Base-by-base conservation (phyloP, 2,888 invertebrate genomes). In the Spilosoma lubricipeda region DNA sequence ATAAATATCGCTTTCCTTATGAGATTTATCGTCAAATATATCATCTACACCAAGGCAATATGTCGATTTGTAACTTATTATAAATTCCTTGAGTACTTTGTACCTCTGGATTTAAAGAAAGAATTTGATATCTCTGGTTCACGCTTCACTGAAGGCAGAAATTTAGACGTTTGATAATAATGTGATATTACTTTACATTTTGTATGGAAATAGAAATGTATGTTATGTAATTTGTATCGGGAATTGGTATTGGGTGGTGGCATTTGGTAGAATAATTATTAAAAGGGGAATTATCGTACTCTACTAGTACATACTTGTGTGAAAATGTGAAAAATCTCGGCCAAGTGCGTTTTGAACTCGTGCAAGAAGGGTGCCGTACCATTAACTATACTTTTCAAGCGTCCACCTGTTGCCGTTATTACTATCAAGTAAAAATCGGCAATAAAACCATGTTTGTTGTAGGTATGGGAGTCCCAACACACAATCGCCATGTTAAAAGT, bases 21-120 rank as follows among this genome's bases (percentile, higher is more conserved):
- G 23, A 36, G 27, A 59, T 59, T 70, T 27, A 18, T 36, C 5
- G 20, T 56, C 42, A 23, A 70, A 70, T 70, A 59, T 39, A 23
- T 42, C 30, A 23, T 39, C 39, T 42, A 42, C 27, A n/a, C 42
- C 36, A 30, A 13, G 9, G 20, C 42, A 63, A 59, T 70, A 70
- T 63, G 70, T 70, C 18, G 33, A 64, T 71, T 45, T 13, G 36
- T 42, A 45, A 42, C 15, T 71, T 71, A 71, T 64, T 64, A 71
- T 71, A 71, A 71, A 71, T 71, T 64, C 33, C 33, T 70, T 70
- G 45, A 45, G 48, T 68, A 64, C 33, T 64, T 64, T 69, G 56
- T 39, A 56, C 18, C 36, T 69, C 36, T 13, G 18, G 52, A 69
- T 69, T 69, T 52, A 69, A 27, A 52, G 33, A 8, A 39, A 18